phyloP scores from a whole-genome alignment of 2,888 invertebrate genomes.

The Clitarchus hookeri region DNA sequence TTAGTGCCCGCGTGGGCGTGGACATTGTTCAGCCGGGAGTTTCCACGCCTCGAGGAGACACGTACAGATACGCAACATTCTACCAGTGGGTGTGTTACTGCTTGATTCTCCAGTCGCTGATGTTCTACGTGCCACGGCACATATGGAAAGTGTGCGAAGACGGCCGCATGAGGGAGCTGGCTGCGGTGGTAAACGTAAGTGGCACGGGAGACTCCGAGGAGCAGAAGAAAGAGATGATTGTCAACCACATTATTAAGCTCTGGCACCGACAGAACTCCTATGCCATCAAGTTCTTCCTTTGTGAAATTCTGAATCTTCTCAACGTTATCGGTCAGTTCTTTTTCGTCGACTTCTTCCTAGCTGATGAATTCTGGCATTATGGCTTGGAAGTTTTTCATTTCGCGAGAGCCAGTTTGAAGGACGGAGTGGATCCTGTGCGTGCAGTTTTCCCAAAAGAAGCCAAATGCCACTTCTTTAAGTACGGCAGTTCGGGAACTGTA shows the following conservation, averaged over 20 bases:
- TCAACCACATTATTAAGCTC: slow-evolving; percentile 62
- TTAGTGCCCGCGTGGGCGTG: slow-evolving; percentile 76
- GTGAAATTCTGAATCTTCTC: slow-evolving; percentile 78
- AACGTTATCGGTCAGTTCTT: slow-evolving; percentile 80
- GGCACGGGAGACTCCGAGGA: slow-evolving; percentile 80
- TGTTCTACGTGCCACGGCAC: slow-evolving; percentile 83
- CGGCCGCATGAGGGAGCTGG: slow-evolving; percentile 74
- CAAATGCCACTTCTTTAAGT: slow-evolving; percentile 88
- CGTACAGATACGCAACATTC: slow-evolving; percentile 89
- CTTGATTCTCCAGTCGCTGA: slow-evolving; percentile 76
- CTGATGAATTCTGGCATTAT: slow-evolving; percentile 73
- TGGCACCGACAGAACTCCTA: slow-evolving; percentile 77
- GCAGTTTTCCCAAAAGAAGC: slow-evolving; percentile 86
- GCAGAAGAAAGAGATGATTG: slow-evolving; percentile 67
- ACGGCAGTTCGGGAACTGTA: slow-evolving; percentile 82
- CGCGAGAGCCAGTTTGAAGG: slow-evolving; percentile 65
- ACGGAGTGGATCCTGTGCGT: slow-evolving; percentile 71
- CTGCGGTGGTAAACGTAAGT: slow-evolving; percentile 75
- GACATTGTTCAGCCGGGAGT: slow-evolving; percentile 86
- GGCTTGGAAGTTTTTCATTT: slow-evolving; percentile 73
- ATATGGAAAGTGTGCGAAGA: slow-evolving; percentile 87
- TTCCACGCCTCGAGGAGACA: slow-evolving; percentile 78
- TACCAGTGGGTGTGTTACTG: slow-evolving; percentile 96
- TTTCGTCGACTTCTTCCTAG: slow-evolving; percentile 75
- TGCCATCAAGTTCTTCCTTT: slow-evolving; percentile 74